Percentiles rank a stretch among this genome's conserved stretches.
These are phyloP conservation scores for Coendou prehensilis DNA, from an alignment of 2,797 vertebrate genomes.

Conservation along the genomic window DNA sequence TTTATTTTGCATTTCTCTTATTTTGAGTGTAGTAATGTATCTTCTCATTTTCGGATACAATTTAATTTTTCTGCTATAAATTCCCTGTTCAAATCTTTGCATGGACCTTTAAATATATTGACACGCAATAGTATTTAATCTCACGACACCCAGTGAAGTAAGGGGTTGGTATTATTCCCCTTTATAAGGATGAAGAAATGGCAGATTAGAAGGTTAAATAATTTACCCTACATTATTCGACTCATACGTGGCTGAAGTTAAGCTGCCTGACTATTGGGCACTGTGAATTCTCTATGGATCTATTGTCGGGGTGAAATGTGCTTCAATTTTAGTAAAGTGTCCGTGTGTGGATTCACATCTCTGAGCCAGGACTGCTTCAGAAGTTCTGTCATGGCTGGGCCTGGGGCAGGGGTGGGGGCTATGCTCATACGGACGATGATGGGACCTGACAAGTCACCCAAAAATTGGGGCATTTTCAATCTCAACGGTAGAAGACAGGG, in stretches of 20 bases:
- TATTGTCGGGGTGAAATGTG: slow-evolving; percentile 4
- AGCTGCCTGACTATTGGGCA: neutral
- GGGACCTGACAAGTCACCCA: neutral
- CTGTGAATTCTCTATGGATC: slow-evolving; percentile 7
- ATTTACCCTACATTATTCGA: slow-evolving; percentile 21
- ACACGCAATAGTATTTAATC: neutral
- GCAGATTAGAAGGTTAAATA: slow-evolving; percentile 18
- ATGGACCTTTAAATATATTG: neutral
- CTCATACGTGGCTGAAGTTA: neutral
- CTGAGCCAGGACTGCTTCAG: neutral
- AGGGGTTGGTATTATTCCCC: neutral
- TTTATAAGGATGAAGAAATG: neutral
- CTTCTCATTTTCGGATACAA: neutral
- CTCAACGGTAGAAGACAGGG: slow-evolving; percentile 40
- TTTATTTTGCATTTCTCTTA: slow-evolving; percentile 4
- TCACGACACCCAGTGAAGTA: neutral
- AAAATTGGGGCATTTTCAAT: slow-evolving; percentile 60
- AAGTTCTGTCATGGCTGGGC: neutral
- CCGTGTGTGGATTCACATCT: neutral
- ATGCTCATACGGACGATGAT: neutral
- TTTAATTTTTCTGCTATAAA: neutral
- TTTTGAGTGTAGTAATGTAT: neutral
- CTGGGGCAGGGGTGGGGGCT: neutral
- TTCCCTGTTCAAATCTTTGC: neutral
- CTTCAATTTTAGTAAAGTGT: neutral